Percentiles rank a stretch among this genome's conserved stretches.
Evolutionary conservation across 2,888 invertebrate species (phyloP).

Genomic region (Chrysodeixis includens): DNA sequence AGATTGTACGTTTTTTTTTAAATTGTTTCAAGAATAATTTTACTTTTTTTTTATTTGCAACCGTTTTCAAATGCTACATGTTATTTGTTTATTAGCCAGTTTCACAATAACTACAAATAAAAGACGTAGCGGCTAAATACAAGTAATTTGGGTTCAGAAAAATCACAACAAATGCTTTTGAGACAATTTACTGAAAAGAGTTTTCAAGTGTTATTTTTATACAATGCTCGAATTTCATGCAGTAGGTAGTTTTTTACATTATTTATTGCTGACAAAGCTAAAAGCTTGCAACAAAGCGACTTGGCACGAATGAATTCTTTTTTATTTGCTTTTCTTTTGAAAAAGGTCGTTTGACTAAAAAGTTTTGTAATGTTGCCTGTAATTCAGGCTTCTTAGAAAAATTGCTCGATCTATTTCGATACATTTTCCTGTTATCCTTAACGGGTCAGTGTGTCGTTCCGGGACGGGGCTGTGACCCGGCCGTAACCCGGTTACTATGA

Average conservation of each 20-base stretch:
- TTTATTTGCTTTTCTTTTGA: neutral
- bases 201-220: constrained; percentile 17
- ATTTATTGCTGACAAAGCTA: constrained; percentile 12
- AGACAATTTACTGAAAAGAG: neutral
- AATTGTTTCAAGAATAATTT: no score
- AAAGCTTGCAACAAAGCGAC: constrained; percentile 1
- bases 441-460: constrained; percentile 68
- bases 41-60: no score
- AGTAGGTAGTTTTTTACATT: neutral
- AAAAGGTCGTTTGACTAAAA: neutral
- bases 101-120: no score
- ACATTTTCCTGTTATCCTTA: constrained; percentile 41
- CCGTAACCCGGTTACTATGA: constrained; percentile 47
- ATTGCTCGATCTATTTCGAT: constrained; percentile 17
- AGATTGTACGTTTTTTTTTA: no score
- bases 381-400: neutral
- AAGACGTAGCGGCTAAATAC: no score
- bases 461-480: constrained; percentile 64
- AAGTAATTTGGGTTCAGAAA: no score
- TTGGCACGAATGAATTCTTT: neutral
- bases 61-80: no score
- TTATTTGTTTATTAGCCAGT: no score
- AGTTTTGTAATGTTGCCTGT: neutral
- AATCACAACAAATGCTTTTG: neutral
- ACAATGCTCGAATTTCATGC: constrained; percentile 1